phyloP scores from a whole-genome alignment of 30 jellyfish, hydroid and myxozoan genomes.

The Morbakka virulenta region DNA sequence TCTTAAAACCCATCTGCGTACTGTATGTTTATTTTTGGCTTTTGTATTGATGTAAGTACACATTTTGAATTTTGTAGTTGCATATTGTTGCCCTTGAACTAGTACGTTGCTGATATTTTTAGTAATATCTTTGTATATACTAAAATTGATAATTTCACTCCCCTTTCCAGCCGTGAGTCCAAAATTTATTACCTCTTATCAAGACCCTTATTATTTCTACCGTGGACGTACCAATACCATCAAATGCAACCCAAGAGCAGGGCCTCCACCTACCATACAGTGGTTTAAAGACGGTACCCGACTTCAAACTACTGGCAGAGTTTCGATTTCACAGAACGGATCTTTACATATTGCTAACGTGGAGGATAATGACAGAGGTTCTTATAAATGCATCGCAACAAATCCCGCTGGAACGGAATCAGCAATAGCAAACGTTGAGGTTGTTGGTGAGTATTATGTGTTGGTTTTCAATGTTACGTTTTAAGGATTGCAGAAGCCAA shows the following conservation, averaged over 20 bases:
- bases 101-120: no score
- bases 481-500: background rate
- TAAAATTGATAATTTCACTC: no score
- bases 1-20: no score
- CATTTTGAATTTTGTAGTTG: no score
- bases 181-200: no score
- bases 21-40: no score
- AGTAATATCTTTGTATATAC: no score
- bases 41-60: no score
- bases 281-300: slow-evolving; percentile 64
- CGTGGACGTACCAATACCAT: slow-evolving; percentile 53
- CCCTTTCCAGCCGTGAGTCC: no score
- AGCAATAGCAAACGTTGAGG: slow-evolving; percentile 45
- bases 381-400: slow-evolving; percentile 68
- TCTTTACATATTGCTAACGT: slow-evolving; percentile 50
- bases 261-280: slow-evolving; percentile 82
- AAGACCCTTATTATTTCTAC: slow-evolving; percentile 85
- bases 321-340: slow-evolving; percentile 54
- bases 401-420: slow-evolving; percentile 56
- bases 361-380: slow-evolving; percentile 64
- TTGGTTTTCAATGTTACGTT: background rate
- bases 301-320: slow-evolving; percentile 13
- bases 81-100: no score
- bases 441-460: slow-evolving; percentile 61
- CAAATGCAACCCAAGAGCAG: slow-evolving; percentile 83